A percentile compares a stretch with the other conserved stretches of the same genome.
Evolutionary conservation across 2,888 invertebrate species (phyloP).

Genomic region (Melieria crassipennis): DNA sequence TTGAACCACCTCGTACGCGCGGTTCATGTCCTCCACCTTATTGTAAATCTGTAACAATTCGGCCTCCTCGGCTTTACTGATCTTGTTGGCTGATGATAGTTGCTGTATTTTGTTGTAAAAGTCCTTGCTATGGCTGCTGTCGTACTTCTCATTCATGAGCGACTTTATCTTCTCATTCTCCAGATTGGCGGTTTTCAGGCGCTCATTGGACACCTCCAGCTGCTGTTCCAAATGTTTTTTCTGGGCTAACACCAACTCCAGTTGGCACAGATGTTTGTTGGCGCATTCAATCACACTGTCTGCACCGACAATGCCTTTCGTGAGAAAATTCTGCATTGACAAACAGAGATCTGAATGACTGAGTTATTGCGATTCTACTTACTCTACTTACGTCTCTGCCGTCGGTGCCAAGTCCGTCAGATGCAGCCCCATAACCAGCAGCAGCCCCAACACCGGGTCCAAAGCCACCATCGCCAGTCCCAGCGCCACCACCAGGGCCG

Average conservation of each 20-base stretch:
- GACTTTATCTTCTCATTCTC: slow-evolving; percentile 51
- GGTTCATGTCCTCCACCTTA: slow-evolving; percentile 54
- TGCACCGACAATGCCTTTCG: slow-evolving; percentile 39
- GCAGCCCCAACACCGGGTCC: no score
- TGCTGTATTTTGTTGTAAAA: slow-evolving; percentile 52
- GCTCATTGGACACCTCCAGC: slow-evolving; percentile 47
- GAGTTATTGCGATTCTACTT: no score
- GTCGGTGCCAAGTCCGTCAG: no score
- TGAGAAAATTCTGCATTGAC: slow-evolving; percentile 4
- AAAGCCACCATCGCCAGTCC: background rate
- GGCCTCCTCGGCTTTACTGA: slow-evolving; percentile 51
- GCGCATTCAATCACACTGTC: slow-evolving; percentile 56
- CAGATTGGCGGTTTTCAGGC: slow-evolving; percentile 42
- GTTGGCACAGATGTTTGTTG: slow-evolving; percentile 45
- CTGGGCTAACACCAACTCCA: slow-evolving; percentile 50
- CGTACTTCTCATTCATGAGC: slow-evolving; percentile 49
- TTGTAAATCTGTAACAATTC: slow-evolving; percentile 49
- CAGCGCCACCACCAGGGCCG: background rate
- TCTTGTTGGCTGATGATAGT: slow-evolving; percentile 48
- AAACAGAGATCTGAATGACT: background rate
- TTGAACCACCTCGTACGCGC: slow-evolving; percentile 52
- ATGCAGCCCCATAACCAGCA: no score
- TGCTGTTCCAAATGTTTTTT: slow-evolving; percentile 49
- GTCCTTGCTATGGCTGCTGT: slow-evolving; percentile 46
- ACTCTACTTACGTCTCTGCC: no score